A percentile compares a stretch with the other conserved stretches of the same genome.
Conservation (phyloP, 2,888 invertebrate species). For the Cryptocephalus primarius region DNA sequence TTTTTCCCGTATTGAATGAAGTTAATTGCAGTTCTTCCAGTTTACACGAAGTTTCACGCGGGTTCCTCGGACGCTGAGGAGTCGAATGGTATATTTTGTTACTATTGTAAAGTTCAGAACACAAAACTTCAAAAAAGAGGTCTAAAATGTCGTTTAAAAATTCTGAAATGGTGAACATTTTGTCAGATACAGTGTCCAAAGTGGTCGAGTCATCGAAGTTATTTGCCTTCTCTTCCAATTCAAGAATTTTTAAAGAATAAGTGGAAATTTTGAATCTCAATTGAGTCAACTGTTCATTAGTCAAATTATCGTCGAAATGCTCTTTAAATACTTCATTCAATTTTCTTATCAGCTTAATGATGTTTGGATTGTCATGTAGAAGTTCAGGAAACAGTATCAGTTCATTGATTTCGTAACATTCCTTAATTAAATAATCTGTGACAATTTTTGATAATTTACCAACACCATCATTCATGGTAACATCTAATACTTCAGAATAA, state of each 20-base stretch:
- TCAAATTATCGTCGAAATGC: conserved; percentile 18
- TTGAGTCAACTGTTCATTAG: conserved; percentile 24
- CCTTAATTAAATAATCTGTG: conserved; percentile 26
- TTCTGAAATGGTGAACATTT: conserved; percentile 29
- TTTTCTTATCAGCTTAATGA: conserved; percentile 20
- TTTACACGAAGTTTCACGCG: too few relatives aligned
- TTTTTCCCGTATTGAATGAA: conserved; percentile 22
- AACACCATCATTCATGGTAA: conserved; percentile 9
- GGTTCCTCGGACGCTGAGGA: too few relatives aligned
- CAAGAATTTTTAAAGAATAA: conserved; percentile 20
- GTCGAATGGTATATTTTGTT: neutral
- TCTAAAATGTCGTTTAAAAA: conserved; percentile 31
- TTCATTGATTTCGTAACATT: conserved; percentile 28
- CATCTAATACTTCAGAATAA: neutral
- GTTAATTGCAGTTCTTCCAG: conserved; percentile 14
- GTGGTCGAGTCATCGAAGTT: conserved; percentile 12
- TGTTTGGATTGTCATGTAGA: conserved; percentile 21
- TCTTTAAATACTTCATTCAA: conserved; percentile 4
- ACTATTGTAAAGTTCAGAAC: neutral
- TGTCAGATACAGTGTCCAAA: conserved; percentile 23
- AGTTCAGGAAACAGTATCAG: conserved; percentile 31
- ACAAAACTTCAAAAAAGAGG: conserved; percentile 23
- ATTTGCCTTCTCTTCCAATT: conserved; percentile 18
- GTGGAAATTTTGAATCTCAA: conserved; percentile 20
- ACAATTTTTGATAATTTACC: conserved; percentile 20